Evolutionary conservation across 2,797 vertebrate species (phyloP).

Genomic region (Arremon brunneinucha): DNA sequence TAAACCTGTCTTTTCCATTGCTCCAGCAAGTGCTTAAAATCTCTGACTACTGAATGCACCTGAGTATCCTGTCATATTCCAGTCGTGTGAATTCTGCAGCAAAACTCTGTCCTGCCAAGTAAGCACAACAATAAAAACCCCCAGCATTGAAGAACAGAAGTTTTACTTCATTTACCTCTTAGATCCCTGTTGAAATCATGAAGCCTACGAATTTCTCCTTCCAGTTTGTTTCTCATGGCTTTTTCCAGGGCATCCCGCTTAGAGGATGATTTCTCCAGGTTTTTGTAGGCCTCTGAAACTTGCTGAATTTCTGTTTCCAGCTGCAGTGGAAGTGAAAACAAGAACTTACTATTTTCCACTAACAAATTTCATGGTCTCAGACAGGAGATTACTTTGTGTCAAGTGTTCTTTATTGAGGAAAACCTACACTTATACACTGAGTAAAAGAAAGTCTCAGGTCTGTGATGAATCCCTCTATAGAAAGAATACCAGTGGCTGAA

Average conservation of each 20-base stretch:
- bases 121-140: neutral
- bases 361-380: neutral
- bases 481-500: neutral
- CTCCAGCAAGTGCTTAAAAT: neutral
- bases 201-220: conserved; percentile 93
- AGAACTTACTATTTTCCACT: neutral
- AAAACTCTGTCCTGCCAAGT: neutral
- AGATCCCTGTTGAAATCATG: conserved; percentile 98
- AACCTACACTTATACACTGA: neutral
- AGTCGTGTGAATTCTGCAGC: neutral
- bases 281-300: conserved; percentile 96
- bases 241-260: conserved; percentile 95
- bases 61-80: neutral
- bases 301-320: conserved; percentile 96
- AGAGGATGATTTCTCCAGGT: conserved; percentile 93
- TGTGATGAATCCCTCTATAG: neutral
- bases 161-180: conserved; percentile 81
- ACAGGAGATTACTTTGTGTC: neutral
- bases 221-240: conserved; percentile 97
- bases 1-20: neutral
- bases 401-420: neutral
- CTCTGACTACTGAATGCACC: neutral
- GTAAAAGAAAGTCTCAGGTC: neutral
- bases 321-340: conserved; percentile 69
- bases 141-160: neutral